Percentiles rank a stretch among this genome's conserved stretches.
phyloP scores from a whole-genome alignment of 2,797 vertebrate genomes.

The Staurois parvus region DNA sequence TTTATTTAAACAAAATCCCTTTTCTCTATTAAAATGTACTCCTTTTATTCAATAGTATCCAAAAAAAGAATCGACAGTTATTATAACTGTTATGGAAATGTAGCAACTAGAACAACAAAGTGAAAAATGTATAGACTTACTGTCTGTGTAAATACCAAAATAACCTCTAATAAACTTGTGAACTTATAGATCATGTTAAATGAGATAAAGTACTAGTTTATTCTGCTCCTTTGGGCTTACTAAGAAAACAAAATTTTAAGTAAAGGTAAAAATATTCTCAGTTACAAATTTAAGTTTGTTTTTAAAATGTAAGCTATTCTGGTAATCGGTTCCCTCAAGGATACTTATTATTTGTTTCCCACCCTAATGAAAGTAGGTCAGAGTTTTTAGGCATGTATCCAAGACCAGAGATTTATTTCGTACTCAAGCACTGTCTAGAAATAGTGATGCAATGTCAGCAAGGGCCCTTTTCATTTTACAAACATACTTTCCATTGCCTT shows the following conservation, averaged over 20 bases:
- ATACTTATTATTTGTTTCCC: conserved; percentile 69
- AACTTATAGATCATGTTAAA: conserved; percentile 32
- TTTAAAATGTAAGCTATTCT: conserved; percentile 67
- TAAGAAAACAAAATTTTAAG: conserved; percentile 10
- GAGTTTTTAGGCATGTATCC: conserved; percentile 70
- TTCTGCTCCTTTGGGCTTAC: conserved; percentile 22
- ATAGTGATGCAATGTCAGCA: conserved; percentile 73
- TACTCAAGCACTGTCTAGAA: conserved; percentile 71
- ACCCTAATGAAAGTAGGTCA: conserved; percentile 75
- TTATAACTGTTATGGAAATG: not conserved
- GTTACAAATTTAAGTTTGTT: conserved; percentile 48
- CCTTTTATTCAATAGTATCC: no score
- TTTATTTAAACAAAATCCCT: no score
- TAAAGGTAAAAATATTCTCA: conserved; percentile 48
- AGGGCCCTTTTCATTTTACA: conserved; percentile 71
- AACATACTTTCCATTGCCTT: conserved; percentile 70
- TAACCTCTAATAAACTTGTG: not conserved
- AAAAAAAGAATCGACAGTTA: no score
- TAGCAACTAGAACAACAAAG: not conserved
- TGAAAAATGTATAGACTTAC: not conserved
- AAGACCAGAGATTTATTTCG: conserved; percentile 70
- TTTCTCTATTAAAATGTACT: no score
- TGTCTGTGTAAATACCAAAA: conserved; percentile 2
- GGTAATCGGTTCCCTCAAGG: conserved; percentile 67
- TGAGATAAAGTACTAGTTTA: not conserved